A percentile compares a stretch with the other conserved stretches of the same genome.
Evolutionary conservation across 37 sponge, comb jelly and placozoan species (phyloP).

Genomic region (Haliclona indistincta): DNA sequence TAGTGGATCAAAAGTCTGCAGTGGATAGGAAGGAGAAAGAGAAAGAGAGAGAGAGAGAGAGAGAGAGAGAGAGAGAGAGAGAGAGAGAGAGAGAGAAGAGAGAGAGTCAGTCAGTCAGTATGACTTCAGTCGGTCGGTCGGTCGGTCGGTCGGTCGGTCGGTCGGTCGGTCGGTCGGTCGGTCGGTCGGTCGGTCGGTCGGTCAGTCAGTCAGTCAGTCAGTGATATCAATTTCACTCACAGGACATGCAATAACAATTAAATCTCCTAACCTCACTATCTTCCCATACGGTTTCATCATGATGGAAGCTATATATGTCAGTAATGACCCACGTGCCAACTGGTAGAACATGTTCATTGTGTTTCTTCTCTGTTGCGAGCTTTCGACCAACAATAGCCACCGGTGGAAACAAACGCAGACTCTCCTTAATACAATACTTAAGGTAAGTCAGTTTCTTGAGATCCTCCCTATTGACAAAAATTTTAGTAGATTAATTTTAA

Average conservation of each 20-base stretch:
- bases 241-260: too few species aligned
- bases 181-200: too few species aligned
- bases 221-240: too few species aligned
- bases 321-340: constrained; percentile 39
- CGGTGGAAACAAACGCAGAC: constrained; percentile 78
- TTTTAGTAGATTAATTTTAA: too few species aligned
- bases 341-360: constrained; percentile 62
- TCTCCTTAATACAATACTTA: constrained; percentile 85
- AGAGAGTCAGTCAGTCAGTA: too few species aligned
- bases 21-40: constrained; percentile 21
- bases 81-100: constrained; percentile 10
- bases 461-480: constrained; percentile 84
- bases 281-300: constrained; percentile 80
- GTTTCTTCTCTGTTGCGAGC: constrained; percentile 48
- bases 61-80: constrained; percentile 17
- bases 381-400: constrained; percentile 58
- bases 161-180: too few species aligned
- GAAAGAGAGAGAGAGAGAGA: constrained; percentile 9
- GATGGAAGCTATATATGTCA: constrained; percentile 63
- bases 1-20: constrained; percentile 84
- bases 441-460: constrained; percentile 57
- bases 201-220: too few species aligned
- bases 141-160: too few species aligned
- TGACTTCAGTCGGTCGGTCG: too few species aligned
- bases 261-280: constrained; percentile 84